Evolutionary conservation across 2,888 invertebrate species (phyloP), one percentile per base, ranked within the genome.

Genomic region (Caenorhabditis macrosperma): DNA sequence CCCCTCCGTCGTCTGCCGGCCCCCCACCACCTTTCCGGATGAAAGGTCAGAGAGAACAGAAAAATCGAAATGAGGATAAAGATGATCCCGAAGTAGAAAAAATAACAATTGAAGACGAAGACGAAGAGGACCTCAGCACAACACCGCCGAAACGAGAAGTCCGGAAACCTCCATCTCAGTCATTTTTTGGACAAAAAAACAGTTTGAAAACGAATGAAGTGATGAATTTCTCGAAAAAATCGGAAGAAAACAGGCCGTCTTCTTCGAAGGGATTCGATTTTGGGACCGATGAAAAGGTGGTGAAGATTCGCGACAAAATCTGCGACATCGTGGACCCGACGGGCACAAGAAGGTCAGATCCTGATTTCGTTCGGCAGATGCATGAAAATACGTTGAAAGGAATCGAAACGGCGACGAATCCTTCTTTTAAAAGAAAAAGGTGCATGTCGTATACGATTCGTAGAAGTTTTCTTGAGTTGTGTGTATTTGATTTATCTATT

Each of bases 321-420:
- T 68, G 68, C 41, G 72, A 76, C 22, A 59, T 78, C 1, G 64
- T 78, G 7, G 81, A 72, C 46, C 78, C 81, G 20, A 61, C 69
- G 12, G 57, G 72, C 24, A 15, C 22, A n/a, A 33, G 60, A 57
- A 66, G 66, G 52, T 26, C 35, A 41, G 66, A 79, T 79, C 68
- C 79, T 28, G 41, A 50, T 20, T 79, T 74, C 52, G 22, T 74
- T 22, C 72, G 63, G 5, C 64, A 64, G 48, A 79, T 79, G 74
- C 68, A 67, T 22, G 74, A 74, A 17, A 79, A 74, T 26, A 72
- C 80, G 22, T 22, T 60, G 41, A 76, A 80, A 52, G 68, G 75
- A 44, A 69, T 69, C 54, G 80, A 80, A 35, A 17, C 22, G 46
- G 75, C 75, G 17, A 22, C 64, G 24, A 66, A 75, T 44, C 75